Percentiles rank a stretch among this genome's conserved stretches.
Conservation (phyloP, 2,797 vertebrate genomes). For the Vultur gryphus region DNA sequence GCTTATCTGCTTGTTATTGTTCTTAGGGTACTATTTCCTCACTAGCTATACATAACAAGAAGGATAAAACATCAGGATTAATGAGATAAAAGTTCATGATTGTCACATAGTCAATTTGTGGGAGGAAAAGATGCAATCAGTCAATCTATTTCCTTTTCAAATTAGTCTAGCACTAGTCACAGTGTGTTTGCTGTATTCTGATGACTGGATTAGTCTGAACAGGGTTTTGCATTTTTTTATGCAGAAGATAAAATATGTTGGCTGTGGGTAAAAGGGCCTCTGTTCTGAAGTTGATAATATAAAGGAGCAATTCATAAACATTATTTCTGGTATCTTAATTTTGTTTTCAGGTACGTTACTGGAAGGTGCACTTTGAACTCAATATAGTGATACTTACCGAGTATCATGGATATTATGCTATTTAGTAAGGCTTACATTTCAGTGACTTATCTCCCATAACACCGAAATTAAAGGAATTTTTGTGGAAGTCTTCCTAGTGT, state of each 20-base stretch:
- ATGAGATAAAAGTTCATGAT: background rate
- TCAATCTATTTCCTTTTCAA: background rate
- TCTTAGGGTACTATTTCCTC: background rate
- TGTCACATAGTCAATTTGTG: background rate
- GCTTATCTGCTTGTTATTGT: background rate
- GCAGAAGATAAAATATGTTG: background rate
- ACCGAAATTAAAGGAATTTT: background rate
- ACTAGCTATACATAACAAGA: background rate
- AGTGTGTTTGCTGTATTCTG: background rate
- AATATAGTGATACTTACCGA: background rate
- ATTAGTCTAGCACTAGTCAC: background rate
- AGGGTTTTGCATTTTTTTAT: background rate
- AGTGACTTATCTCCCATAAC: background rate
- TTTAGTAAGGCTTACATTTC: background rate
- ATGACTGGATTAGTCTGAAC: background rate
- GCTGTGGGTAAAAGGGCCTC: background rate
- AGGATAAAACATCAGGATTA: background rate
- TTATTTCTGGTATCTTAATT: background rate
- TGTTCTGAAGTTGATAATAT: background rate
- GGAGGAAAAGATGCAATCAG: background rate
- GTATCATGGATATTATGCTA: background rate
- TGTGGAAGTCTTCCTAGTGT: background rate
- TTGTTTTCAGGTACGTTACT: background rate
- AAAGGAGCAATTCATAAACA: background rate
- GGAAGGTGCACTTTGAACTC: background rate